phyloP scores from a whole-genome alignment of 2,888 invertebrate species.

The Oligia strigilis region DNA sequence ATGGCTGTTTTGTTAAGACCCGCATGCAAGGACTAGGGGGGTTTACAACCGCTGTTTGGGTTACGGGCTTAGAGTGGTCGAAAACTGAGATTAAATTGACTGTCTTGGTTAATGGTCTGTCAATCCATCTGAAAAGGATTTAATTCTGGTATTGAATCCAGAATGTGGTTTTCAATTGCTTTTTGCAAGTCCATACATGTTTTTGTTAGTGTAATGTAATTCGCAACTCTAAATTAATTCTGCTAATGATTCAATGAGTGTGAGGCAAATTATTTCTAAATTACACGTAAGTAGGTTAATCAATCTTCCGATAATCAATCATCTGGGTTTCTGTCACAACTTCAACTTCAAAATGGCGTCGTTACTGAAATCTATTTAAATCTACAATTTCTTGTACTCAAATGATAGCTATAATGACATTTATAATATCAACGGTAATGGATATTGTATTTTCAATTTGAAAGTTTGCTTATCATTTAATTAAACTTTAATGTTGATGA shows the following conservation, averaged over 20 bases:
- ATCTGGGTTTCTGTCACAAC: constrained; percentile 50
- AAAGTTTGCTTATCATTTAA: constrained; percentile 8
- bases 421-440: constrained; percentile 32
- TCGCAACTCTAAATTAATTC: constrained; percentile 25
- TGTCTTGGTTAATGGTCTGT: neutral
- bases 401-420: constrained; percentile 38
- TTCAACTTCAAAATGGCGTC: constrained; percentile 34
- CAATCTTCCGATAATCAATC: constrained; percentile 60
- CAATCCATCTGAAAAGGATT: neutral
- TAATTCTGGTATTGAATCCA: neutral
- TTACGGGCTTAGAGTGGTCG: constrained; percentile 15
- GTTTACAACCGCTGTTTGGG: constrained; percentile 37
- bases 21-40: constrained; percentile 47
- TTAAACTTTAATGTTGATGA: neutral
- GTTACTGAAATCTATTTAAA: constrained; percentile 37
- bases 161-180: constrained; percentile 14
- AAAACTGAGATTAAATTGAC: constrained; percentile 36
- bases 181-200: neutral
- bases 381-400: constrained; percentile 32
- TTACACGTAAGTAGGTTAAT: constrained; percentile 44
- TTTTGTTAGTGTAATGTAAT: constrained; percentile 2
- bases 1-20: constrained; percentile 53
- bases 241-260: constrained; percentile 25
- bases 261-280: constrained; percentile 36
- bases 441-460: constrained; percentile 36